Evolutionary conservation across 2,888 invertebrate species (phyloP).

Genomic region (Caenorhabditis auriculariae): DNA sequence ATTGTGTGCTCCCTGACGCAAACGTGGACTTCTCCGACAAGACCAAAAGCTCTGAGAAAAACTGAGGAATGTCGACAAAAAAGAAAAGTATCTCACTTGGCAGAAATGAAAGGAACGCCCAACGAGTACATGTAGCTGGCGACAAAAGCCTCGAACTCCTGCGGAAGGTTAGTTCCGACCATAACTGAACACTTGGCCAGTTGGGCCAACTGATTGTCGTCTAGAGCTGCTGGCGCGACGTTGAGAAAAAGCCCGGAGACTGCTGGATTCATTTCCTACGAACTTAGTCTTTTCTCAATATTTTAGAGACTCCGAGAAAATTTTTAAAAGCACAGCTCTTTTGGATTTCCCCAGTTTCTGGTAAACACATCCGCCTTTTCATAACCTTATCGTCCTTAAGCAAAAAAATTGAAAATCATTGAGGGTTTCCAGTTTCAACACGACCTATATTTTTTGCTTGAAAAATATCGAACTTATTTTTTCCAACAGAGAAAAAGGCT

Average conservation of each 20-base stretch:
- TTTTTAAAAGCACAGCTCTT: not conserved
- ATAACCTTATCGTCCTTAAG: not conserved
- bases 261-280: conserved; percentile 55
- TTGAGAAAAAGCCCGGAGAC: conserved; percentile 37
- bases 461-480: not conserved
- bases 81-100: conserved; percentile 27
- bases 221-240: conserved; percentile 4
- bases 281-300: too few species aligned
- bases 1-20: conserved; percentile 69
- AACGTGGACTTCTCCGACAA: conserved; percentile 75
- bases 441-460: too few species aligned
- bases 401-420: not conserved
- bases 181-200: conserved; percentile 73
- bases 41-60: conserved; percentile 86
- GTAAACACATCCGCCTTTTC: not conserved
- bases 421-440: not conserved
- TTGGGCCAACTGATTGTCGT: conserved; percentile 1
- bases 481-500: not conserved
- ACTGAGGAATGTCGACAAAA: too few species aligned
- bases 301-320: conserved; percentile 5
- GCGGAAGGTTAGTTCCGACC: conserved; percentile 77
- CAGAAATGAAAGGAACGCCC: conserved; percentile 52
- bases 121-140: conserved; percentile 39
- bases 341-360: not conserved
- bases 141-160: conserved; percentile 67